Base-by-base conservation (phyloP, 2,888 invertebrate species). In the Catocala sponsa region DNA sequence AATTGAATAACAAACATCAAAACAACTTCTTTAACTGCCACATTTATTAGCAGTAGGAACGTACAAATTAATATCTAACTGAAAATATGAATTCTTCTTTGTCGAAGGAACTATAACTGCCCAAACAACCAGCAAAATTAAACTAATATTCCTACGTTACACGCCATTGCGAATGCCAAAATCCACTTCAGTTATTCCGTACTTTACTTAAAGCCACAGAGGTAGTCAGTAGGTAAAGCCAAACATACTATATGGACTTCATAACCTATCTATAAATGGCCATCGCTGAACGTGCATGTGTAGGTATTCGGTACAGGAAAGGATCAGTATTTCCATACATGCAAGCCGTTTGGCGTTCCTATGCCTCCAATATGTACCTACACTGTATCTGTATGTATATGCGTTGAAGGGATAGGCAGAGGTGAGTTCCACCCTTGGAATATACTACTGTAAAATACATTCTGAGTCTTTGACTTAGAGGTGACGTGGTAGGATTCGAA, bases 221-320 rank as follows among this genome's bases (percentile, higher is more conserved):
- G 48, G 11, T n/a, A 33, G 48, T n/a, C 11, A 6, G 11, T n/a
- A 33, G 5, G 12, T 35, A 50, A 50, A 50, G 12, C 50, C 12
- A 2, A 35, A 13, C 50, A 35, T 38, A n/a, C n/a, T n/a, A 50
- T 38, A 50, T 38, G 35, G 35, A 12, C 35, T 32, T 50, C 50
- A 35, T 50, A 47, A 49, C 48, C 33, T 49, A 33, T n/a, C 12
- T 35, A 12, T 35, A 35, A 35, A 50, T 35, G 13, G 11, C 12
- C 35, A 12, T 50, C 11, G 35, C 12, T 11, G 10, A 49, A 32
- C 10, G 33, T n/a, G n/a, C 7, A 7, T 32, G 10, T 47, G 25
- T 25, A 25, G 10, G 25, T 43, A 43, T 46, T 46, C 15, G 15
- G 9, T 46, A 46, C 9, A 46, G 9, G 6, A 46, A 46, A 46